These are phyloP conservation scores for Xestoiulus laeticollis DNA, from an alignment of 2,888 invertebrate species.

Conservation along the genomic window DNA sequence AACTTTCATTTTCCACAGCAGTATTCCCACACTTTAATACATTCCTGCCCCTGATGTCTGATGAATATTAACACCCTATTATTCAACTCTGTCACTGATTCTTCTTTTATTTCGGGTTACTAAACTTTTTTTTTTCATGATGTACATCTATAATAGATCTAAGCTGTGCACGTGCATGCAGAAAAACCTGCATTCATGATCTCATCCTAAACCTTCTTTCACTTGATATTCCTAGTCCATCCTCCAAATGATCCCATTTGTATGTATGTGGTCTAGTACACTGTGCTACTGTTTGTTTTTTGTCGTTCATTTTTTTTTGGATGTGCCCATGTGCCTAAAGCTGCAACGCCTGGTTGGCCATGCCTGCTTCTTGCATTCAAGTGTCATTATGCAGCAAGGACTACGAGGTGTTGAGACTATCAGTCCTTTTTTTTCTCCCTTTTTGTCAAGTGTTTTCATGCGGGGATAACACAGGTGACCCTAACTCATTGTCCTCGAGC, in stretches of 20 bases:
- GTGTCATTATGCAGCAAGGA: neutral
- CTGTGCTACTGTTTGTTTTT: neutral
- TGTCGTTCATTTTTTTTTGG: neutral
- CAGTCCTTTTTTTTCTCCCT: neutral
- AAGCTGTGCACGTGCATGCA: neutral
- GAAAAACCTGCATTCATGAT: constrained; percentile 7
- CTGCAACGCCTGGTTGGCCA: neutral
- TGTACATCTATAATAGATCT: neutral
- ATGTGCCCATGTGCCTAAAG: neutral
- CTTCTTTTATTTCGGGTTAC: neutral
- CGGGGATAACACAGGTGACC: constrained; percentile 24
- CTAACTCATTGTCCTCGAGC: neutral
- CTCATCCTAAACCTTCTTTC: neutral
- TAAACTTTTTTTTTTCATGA: neutral
- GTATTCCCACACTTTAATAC: no score
- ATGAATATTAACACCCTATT: neutral
- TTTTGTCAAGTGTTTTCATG: neutral
- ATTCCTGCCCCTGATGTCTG: no score
- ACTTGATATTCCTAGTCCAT: neutral
- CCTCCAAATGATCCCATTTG: neutral
- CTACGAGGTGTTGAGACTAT: constrained; percentile 18
- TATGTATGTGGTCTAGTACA: neutral
- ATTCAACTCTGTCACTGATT: neutral
- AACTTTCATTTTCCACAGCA: no score
- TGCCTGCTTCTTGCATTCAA: neutral